These are phyloP conservation scores for Accipiter cooperii DNA, from an alignment of 2,113 vertebrate genomes.

Conservation along the genomic window DNA sequence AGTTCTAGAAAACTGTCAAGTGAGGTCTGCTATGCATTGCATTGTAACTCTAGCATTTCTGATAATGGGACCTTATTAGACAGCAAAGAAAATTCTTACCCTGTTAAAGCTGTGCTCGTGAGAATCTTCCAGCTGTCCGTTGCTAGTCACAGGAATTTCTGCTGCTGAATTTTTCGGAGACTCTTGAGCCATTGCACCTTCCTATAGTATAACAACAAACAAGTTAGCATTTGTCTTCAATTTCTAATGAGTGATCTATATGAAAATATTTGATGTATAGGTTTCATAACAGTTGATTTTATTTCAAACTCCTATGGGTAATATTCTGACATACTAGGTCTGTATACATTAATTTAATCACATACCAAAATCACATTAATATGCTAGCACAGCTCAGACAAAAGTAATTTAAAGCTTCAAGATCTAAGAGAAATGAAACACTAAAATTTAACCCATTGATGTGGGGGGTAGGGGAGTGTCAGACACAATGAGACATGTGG, in stretches of 20 bases:
- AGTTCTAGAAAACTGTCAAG: not conserved
- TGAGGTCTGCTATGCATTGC: not conserved
- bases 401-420: not conserved
- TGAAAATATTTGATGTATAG: not conserved
- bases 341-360: not conserved
- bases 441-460: not conserved
- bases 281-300: not conserved
- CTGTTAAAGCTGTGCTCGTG: constrained; percentile 79
- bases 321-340: not conserved
- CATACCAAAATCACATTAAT: not conserved
- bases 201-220: constrained; percentile 58
- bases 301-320: not conserved
- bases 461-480: fast-evolving
- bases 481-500: not conserved
- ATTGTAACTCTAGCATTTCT: not conserved
- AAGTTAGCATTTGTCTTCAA: not conserved
- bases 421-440: not conserved
- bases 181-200: constrained; percentile 84
- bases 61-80: not conserved
- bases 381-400: not conserved
- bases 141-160: constrained; percentile 94
- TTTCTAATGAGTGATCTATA: not conserved
- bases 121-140: constrained; percentile 85
- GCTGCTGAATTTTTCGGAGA: constrained; percentile 87
- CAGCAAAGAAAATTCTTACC: constrained; percentile 68